Conservation (phyloP, 2,113 vertebrate genomes). For the Perca fluviatilis region DNA sequence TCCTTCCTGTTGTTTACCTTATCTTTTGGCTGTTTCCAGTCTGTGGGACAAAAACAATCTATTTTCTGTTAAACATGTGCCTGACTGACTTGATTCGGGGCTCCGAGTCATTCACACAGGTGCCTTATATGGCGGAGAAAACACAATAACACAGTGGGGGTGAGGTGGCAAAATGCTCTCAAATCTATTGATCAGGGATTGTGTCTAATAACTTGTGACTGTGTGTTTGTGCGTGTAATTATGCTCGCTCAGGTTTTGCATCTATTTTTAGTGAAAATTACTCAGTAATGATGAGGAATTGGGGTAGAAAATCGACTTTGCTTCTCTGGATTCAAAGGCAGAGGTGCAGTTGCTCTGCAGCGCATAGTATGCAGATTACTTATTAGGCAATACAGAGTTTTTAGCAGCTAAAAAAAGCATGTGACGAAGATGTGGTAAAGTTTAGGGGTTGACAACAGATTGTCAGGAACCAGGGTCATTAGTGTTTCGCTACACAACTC, state of each 20-base stretch:
- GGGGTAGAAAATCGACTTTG: slow-evolving; percentile 39
- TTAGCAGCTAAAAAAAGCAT: background rate
- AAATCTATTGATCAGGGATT: slow-evolving; percentile 44
- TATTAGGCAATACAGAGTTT: background rate
- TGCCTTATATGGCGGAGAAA: slow-evolving; percentile 17
- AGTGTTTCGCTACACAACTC: background rate
- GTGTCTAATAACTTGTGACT: slow-evolving; percentile 13
- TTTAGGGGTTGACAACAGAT: background rate
- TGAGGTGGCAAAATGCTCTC: slow-evolving; percentile 6
- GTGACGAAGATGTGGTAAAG: background rate
- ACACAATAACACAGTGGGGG: slow-evolving; percentile 29
- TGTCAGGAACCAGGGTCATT: background rate
- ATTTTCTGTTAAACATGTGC: slow-evolving; percentile 30
- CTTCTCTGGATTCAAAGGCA: slow-evolving; percentile 34
- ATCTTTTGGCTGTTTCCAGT: slow-evolving; percentile 37
- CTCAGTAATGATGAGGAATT: slow-evolving; percentile 45
- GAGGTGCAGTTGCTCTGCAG: slow-evolving; percentile 11
- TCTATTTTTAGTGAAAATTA: slow-evolving; percentile 36
- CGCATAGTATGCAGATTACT: background rate
- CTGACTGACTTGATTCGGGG: background rate
- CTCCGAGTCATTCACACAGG: slow-evolving; percentile 26
- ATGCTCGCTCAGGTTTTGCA: slow-evolving; percentile 13
- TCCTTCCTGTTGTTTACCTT: slow-evolving; percentile 54
- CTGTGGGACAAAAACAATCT: slow-evolving; percentile 12
- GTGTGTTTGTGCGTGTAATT: slow-evolving; percentile 20